A percentile compares a stretch with the other conserved stretches of the same genome.
Conservation (phyloP, 2,888 invertebrate species). For the Leptothorax acervorum region DNA sequence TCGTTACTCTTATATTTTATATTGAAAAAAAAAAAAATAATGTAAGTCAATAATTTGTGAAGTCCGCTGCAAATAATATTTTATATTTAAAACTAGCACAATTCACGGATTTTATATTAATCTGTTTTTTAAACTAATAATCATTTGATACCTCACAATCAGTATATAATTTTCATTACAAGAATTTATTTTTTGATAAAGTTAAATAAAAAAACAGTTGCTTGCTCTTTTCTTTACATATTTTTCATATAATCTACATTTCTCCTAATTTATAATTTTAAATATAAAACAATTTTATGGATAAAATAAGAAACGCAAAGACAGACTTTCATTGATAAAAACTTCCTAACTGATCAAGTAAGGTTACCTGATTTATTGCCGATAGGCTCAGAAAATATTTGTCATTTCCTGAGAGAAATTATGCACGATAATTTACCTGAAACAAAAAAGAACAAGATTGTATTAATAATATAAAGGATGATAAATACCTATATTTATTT, state of each 20-base stretch:
- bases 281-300: neutral
- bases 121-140: neutral
- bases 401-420: neutral
- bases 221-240: neutral
- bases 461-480: neutral
- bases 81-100: neutral
- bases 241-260: neutral
- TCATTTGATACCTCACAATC: neutral
- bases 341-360: neutral
- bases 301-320: neutral
- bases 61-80: neutral
- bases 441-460: conserved; percentile 13
- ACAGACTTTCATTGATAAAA: neutral
- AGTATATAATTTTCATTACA: neutral
- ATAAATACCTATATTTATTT: neutral
- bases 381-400: neutral
- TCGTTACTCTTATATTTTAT: neutral
- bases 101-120: neutral
- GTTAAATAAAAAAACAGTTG: neutral
- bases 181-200: neutral
- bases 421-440: conserved; percentile 27
- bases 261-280: neutral
- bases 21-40: neutral
- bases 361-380: conserved; percentile 19
- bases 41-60: neutral